Conservation (phyloP, 2,888 invertebrate species). For the Ceramica pisi region DNA sequence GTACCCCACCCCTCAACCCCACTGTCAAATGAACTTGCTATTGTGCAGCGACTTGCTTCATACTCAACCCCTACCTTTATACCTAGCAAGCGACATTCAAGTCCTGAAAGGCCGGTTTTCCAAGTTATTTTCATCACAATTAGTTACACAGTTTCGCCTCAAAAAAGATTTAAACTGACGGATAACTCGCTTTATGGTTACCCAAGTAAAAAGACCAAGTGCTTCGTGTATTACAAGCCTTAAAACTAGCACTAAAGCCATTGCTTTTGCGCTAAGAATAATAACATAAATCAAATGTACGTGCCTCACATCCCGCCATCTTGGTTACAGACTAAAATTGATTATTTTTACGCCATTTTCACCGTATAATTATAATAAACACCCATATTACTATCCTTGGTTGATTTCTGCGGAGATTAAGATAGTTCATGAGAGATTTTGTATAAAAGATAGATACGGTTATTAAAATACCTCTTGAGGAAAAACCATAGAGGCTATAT, state of each 20-base stretch:
- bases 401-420: conserved; percentile 53
- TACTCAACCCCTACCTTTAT: not conserved
- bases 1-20: not conserved
- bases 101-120: not conserved
- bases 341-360: conserved; percentile 56
- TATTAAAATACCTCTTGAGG: conserved; percentile 44
- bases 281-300: conserved; percentile 48
- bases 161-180: not conserved
- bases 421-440: conserved; percentile 58
- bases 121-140: not conserved
- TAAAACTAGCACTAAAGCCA: conserved; percentile 10
- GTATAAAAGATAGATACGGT: conserved; percentile 66
- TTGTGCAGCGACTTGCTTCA: not conserved
- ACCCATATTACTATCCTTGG: conserved; percentile 40
- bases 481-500: conserved; percentile 22
- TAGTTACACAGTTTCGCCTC: not conserved
- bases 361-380: conserved; percentile 63
- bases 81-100: not conserved
- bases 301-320: conserved; percentile 26
- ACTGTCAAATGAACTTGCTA: not conserved
- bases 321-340: conserved; percentile 50
- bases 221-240: conserved; percentile 11
- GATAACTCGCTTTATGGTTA: too few relatives aligned
- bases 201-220: not conserved
- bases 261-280: conserved; percentile 42